Conservation (phyloP, 1,140 invertebrate genomes). For the Drosophila bifasciata region DNA sequence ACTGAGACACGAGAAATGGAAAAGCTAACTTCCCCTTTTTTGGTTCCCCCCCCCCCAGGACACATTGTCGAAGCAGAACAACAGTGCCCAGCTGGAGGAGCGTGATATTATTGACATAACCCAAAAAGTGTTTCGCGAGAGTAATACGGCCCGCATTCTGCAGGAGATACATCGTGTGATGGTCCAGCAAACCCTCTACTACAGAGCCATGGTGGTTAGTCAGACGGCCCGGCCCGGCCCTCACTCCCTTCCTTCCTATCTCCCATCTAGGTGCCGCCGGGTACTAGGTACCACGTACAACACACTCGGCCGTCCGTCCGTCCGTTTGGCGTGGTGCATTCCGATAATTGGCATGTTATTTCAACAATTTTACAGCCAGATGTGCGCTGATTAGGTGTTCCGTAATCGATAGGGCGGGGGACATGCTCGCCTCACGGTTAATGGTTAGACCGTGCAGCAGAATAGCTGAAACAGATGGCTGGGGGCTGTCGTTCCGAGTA, state of each 20-base stretch:
- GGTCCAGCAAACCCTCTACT: slow-evolving; percentile 86
- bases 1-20: not conserved
- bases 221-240: too few species aligned
- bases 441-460: too few species aligned
- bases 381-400: too few species aligned
- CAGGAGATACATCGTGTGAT: slow-evolving; percentile 70
- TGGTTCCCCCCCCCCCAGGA: slow-evolving; percentile 4
- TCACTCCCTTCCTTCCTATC: too few species aligned
- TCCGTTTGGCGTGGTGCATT: too few species aligned
- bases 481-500: not conserved
- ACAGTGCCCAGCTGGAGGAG: slow-evolving; percentile 58
- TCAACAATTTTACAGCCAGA: too few species aligned
- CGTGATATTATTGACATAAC: slow-evolving; percentile 87
- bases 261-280: too few species aligned
- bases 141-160: slow-evolving; percentile 71
- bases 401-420: too few species aligned
- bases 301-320: too few species aligned
- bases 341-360: too few species aligned
- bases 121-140: slow-evolving; percentile 85
- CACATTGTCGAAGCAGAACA: slow-evolving; percentile 28
- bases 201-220: slow-evolving; percentile 87
- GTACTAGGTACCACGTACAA: too few species aligned
- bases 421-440: too few species aligned
- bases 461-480: not conserved
- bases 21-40: not conserved